phyloP scores from a whole-genome alignment of 1,140 invertebrate species.

The Zaprionus inermis region DNA sequence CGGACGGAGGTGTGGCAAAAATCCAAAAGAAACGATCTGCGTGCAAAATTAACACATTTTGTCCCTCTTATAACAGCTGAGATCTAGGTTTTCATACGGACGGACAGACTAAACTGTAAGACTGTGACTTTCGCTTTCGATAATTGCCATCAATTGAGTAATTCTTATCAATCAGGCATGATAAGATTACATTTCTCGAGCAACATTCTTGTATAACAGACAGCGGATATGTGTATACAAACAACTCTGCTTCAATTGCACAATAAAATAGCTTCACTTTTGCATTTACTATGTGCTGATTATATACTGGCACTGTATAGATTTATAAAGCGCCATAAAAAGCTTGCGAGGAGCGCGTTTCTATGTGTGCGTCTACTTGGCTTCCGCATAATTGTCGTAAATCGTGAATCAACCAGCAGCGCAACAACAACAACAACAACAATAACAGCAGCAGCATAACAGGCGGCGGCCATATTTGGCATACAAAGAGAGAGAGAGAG shows the following conservation, averaged over 20 bases:
- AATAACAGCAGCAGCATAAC: not conserved
- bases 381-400: conserved; percentile 45
- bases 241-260: no score
- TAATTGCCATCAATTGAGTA: not conserved
- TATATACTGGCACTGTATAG: not conserved
- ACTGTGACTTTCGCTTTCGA: not conserved
- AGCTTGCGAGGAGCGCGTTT: not conserved
- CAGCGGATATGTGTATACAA: no score
- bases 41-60: no score
- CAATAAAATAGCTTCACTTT: conserved; percentile 2
- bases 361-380: conserved; percentile 34
- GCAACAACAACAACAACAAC: conserved; percentile 6
- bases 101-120: no score
- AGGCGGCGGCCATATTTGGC: conserved; percentile 33
- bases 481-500: conserved; percentile 15
- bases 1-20: no score
- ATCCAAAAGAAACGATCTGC: no score
- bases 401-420: conserved; percentile 18
- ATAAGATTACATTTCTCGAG: no score
- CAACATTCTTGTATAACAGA: no score
- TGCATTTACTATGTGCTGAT: not conserved
- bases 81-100: no score
- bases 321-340: conserved; percentile 30
- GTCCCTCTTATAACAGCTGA: no score
- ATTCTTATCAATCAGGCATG: not conserved